These are phyloP conservation scores for Catharus ustulatus DNA, from an alignment of 2,797 vertebrate genomes.

Conservation along the genomic window DNA sequence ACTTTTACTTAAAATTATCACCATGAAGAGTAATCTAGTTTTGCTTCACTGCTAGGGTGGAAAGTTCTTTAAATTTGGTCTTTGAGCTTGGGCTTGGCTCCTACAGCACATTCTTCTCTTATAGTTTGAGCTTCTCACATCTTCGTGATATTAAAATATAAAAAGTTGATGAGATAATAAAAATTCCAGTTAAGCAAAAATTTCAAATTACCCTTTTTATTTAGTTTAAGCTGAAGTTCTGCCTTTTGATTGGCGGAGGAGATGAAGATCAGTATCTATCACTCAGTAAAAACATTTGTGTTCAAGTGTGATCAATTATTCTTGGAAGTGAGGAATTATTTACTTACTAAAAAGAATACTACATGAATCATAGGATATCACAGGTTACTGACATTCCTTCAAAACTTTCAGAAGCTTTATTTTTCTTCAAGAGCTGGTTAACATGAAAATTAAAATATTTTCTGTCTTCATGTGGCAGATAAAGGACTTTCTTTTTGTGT, in stretches of 20 bases:
- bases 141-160: neutral
- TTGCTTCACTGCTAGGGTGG: neutral
- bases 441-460: neutral
- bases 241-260: neutral
- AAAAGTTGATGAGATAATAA: neutral
- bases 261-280: neutral
- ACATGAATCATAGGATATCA: neutral
- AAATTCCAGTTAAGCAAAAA: neutral
- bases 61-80: neutral
- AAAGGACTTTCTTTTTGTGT: neutral
- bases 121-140: neutral
- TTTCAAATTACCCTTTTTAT: neutral
- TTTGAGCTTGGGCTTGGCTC: neutral
- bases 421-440: neutral
- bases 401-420: neutral
- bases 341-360: neutral
- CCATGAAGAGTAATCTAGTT: neutral
- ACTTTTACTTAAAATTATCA: neutral
- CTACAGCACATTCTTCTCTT: neutral
- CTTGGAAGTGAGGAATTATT: neutral
- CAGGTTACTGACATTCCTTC: neutral
- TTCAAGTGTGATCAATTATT: neutral
- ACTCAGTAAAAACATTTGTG: conserved; percentile 16
- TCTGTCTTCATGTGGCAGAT: neutral
- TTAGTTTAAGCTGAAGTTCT: neutral